Evolutionary conservation across 2,113 vertebrate species (phyloP).

Genomic region (Istiophorus platypterus): DNA sequence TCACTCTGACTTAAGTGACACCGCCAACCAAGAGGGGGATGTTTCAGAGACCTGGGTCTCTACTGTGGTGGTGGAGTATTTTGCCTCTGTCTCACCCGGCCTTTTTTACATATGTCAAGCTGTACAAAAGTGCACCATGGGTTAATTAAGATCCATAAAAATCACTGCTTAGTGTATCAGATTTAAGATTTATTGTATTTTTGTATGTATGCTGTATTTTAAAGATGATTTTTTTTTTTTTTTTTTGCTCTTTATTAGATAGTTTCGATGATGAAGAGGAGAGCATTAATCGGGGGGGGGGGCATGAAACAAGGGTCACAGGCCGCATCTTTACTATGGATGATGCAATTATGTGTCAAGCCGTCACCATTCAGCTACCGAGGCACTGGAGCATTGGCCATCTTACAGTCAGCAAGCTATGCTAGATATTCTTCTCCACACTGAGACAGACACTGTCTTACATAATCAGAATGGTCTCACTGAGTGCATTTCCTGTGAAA

Average conservation of each 20-base stretch:
- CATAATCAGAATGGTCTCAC: conserved; percentile 40
- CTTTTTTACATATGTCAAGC: background rate
- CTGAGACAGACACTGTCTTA: conserved; percentile 1
- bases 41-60: background rate
- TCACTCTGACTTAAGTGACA: background rate
- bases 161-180: background rate
- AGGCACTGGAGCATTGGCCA: background rate
- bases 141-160: background rate
- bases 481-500: conserved; percentile 61
- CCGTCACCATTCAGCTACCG: background rate
- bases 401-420: background rate
- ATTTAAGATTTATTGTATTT: too few relatives aligned
- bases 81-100: background rate
- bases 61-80: too few relatives aligned
- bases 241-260: background rate
- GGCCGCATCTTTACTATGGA: background rate
- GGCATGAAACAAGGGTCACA: background rate
- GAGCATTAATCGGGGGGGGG: too few relatives aligned
- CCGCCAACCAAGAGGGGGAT: background rate
- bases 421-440: conserved; percentile 11
- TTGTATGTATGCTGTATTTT: too few relatives aligned
- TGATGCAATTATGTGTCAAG: background rate
- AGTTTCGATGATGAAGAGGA: background rate
- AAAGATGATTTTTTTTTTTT: background rate
- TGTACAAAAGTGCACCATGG: background rate